Base-by-base conservation (phyloP, 2,113 vertebrate species). In the Dasyurus viverrinus region DNA sequence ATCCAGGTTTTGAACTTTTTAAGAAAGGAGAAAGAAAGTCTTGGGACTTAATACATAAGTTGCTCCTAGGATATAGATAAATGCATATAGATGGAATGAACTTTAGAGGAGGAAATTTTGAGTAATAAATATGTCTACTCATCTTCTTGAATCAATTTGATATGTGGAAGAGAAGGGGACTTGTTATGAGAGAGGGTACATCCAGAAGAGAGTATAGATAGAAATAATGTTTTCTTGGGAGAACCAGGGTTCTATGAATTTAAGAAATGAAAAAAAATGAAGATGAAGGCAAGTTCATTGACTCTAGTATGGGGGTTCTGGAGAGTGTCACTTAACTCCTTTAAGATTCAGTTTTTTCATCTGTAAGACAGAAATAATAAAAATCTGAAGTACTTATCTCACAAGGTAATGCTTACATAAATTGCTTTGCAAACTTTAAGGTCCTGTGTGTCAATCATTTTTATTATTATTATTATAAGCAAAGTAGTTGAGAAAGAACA, bases 361-460 rank as follows among this genome's bases (percentile, higher is more conserved):
- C 25, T 92, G 92, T 68, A 92, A 94, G 25, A 16, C 0, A 36
- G 24, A 92, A 60, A 50, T 68, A 68, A 68, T 68, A 68, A 36
- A 36, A 68, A 36, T 68, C 60, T 36, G 60, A 68, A 68, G 57
- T 60, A 8, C 25, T 12, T 68, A 68, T 0, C 30, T 68, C 30
- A 68, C 30, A 36, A 36, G 30, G 60, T 68, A 36, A 36, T 68
- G 60, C 30, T 68, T 68, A 68, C 36, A 16, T 68, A 68, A 36
- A 68, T 16, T 68, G 60, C 30, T 36, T 68, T 36, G 30, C 27
- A 68, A 68, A 68, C 27, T 36, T 68, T 68, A 36, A 93, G 55
- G 22, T 19, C 92, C 54, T 95, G 93, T 94, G 90, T 95, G 48
- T 95, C 91, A 89, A 84, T 76, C 60, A 76, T 89, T 55, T 96